Evolutionary conservation across 1,140 invertebrate species (phyloP), one percentile per base, ranked within the genome.

Genomic region (Bombus superbus): DNA sequence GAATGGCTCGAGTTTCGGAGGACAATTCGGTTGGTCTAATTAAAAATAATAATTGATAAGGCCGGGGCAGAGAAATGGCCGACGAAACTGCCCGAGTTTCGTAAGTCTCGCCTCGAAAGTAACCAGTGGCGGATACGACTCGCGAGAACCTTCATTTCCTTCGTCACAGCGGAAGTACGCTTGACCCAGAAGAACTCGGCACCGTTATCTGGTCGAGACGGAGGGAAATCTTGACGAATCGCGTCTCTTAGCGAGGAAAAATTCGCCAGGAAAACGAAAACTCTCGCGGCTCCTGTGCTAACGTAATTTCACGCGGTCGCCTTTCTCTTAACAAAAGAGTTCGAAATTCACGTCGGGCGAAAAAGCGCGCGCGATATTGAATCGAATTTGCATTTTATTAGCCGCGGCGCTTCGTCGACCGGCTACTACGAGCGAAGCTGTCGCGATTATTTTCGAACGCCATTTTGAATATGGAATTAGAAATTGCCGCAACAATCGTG

Each of bases 181-280:
- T 89, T 82, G 88, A 89, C 88, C 88, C 76, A 57, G 53, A 76
- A 59, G 64, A 42, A 42, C 68, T 78, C 59, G 32, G 53, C 28
- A 47, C 47, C 57, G 83, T 64, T 80, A 86, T 89, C 74, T 79
- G 62, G n/a, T 76, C n/a, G 78, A 78, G 73, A 25, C 11, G 35
- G 13, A 28, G 38, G 53, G 71, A 83, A 83, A 89, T 77, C 83
- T 79, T 83, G 84, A 89, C 83, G 85, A 86, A 89, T 89, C 81
- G 75, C 28, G 40, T 42, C 28, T 28, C 28, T 10, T 25, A 15
- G 38, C 2, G 35, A 15, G 53, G 9, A 62, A 62, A 59, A 59
- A n/a, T 59, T 35, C 78, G 35, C 68, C 22, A 9, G 35, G 11
- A 44, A 25, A 53, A 53, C 47, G 47, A 53, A 53, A 53, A 18